Percentiles rank a stretch among this genome's conserved stretches.
Evolutionary conservation across 2,113 vertebrate species (phyloP).

Genomic region (Bos taurus): DNA sequence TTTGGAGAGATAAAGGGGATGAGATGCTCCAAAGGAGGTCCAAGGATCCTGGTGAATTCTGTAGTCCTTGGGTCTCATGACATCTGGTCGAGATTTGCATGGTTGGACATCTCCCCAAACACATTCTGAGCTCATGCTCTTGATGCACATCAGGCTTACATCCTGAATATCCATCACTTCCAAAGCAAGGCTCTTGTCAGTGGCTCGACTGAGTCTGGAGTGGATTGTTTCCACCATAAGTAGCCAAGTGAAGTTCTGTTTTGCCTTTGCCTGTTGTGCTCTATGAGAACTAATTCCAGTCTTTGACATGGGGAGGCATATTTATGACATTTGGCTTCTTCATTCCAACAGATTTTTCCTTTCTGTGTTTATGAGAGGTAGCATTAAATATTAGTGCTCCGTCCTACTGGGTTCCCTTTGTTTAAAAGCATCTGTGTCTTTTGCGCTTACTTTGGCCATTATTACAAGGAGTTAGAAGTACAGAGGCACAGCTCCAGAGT

Average conservation of each 20-base stretch:
- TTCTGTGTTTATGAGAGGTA: constrained; percentile 61
- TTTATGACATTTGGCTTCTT: constrained; percentile 62
- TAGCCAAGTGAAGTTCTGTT: constrained; percentile 45
- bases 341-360: constrained; percentile 57
- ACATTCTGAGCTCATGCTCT: background rate
- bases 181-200: constrained; percentile 29
- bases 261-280: constrained; percentile 32
- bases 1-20: background rate
- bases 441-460: constrained; percentile 72
- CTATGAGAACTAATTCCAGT: constrained; percentile 30
- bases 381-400: constrained; percentile 35
- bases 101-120: background rate
- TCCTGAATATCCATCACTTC: constrained; percentile 10
- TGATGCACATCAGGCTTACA: background rate
- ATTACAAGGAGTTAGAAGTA: constrained; percentile 69
- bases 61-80: background rate
- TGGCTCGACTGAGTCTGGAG: background rate
- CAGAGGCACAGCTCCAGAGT: constrained; percentile 53
- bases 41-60: background rate
- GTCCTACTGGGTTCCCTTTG: constrained; percentile 49
- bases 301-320: constrained; percentile 41
- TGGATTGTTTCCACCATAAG: constrained; percentile 25
- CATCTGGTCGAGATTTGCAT: background rate
- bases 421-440: constrained; percentile 70
- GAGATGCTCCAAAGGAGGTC: background rate